Conservation (phyloP, 2,797 vertebrate species). For the Psittacula derbiana region DNA sequence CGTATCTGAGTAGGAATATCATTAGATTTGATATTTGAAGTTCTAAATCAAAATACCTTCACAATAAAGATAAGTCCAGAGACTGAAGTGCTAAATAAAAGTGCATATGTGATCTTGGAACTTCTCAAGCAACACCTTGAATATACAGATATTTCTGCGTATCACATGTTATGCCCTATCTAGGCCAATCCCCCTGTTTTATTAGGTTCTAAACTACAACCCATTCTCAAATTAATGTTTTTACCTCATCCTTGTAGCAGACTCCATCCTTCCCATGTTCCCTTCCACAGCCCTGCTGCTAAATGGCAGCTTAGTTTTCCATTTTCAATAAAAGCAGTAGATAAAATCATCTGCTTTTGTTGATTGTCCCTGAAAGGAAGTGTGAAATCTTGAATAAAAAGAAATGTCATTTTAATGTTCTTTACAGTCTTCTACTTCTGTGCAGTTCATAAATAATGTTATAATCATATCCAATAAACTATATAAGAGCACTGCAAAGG, state of each 20-base stretch:
- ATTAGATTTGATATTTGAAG: background rate
- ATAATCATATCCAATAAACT: background rate
- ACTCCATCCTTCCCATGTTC: background rate
- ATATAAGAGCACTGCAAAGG: background rate
- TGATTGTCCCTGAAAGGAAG: background rate
- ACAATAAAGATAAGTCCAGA: background rate
- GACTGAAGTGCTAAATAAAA: background rate
- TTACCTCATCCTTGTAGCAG: background rate
- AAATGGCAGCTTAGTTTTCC: background rate
- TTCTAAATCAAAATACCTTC: background rate
- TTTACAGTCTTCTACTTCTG: background rate
- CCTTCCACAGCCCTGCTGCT: background rate
- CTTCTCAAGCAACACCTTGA: background rate
- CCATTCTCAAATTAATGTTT: background rate
- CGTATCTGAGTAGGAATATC: background rate
- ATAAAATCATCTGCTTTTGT: background rate
- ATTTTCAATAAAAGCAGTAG: background rate
- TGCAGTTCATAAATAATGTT: background rate
- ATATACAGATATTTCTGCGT: background rate
- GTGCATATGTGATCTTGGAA: background rate
- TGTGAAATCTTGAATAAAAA: background rate
- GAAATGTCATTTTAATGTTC: background rate
- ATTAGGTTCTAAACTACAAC: background rate
- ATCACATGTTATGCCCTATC: background rate
- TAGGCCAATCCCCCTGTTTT: rapidly evolving